These are phyloP conservation scores for Tetragonula carbonaria DNA, from an alignment of 2,888 invertebrate genomes.

Conservation along the genomic window DNA sequence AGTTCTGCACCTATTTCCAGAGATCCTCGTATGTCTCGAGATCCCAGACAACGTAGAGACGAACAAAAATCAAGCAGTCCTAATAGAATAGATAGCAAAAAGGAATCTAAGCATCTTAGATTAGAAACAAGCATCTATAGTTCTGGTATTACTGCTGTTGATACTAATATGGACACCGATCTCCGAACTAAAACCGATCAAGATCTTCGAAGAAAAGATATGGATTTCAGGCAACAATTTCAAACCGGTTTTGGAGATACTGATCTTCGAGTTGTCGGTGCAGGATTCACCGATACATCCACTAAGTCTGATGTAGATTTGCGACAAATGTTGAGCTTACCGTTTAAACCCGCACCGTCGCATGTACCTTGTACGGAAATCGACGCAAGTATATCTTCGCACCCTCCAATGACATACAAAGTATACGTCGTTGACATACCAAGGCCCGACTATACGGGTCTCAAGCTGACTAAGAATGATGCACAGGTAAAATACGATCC, in stretches of 20 bases:
- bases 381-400: conserved; percentile 92
- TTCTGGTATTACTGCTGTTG: conserved; percentile 80
- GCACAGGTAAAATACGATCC: conserved; percentile 91
- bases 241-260: conserved; percentile 86
- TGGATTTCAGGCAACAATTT: conserved; percentile 85
- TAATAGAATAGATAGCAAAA: conserved; percentile 70
- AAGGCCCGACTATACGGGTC: conserved; percentile 90
- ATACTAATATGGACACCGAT: conserved; percentile 80
- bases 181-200: conserved; percentile 79
- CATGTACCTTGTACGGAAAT: conserved; percentile 95
- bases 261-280: conserved; percentile 86
- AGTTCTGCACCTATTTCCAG: conserved; percentile 72
- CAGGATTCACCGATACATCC: conserved; percentile 70
- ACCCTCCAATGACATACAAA: conserved; percentile 90
- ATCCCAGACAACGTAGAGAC: conserved; percentile 79
- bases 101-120: conserved; percentile 74
- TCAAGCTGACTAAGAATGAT: conserved; percentile 89
- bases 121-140: conserved; percentile 82
- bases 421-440: conserved; percentile 88
- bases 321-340: conserved; percentile 87
- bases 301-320: conserved; percentile 89
- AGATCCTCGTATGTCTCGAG: conserved; percentile 82
- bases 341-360: conserved; percentile 92
- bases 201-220: conserved; percentile 83
- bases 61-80: conserved; percentile 75